Percentiles rank a stretch among this genome's conserved stretches.
Conservation (phyloP, 92 coral and sea anemone species). For the Pocillopora meandrina region DNA sequence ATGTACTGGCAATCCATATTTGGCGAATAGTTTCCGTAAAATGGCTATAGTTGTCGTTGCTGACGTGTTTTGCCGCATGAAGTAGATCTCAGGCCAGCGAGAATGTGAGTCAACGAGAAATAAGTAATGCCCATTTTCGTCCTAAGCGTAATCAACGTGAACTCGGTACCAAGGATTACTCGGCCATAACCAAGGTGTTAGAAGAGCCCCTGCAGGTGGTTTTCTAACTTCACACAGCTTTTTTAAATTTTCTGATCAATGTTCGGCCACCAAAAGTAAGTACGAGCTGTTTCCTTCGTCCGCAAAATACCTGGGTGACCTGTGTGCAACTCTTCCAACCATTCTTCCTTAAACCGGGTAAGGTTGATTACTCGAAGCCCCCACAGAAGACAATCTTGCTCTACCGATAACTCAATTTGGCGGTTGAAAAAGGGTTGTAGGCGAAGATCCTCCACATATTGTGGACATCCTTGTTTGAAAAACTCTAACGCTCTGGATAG, state of each 20-base stretch:
- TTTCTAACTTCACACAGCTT: constrained; percentile 16
- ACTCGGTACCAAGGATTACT: constrained; percentile 24
- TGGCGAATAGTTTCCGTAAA: constrained; percentile 16
- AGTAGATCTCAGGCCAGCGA: constrained; percentile 35
- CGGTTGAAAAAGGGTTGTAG: too few relatives aligned
- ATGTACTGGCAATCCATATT: constrained; percentile 23
- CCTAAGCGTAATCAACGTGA: constrained; percentile 32
- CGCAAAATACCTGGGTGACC: constrained; percentile 43
- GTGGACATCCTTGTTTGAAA: too few relatives aligned
- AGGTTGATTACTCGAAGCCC: constrained; percentile 26
- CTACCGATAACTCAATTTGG: too few relatives aligned
- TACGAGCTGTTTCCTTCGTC: constrained; percentile 43
- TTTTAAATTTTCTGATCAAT: constrained; percentile 17
- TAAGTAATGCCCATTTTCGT: constrained; percentile 10
- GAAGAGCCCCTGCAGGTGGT: constrained; percentile 35
- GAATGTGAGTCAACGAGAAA: constrained; percentile 40
- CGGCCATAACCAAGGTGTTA: constrained; percentile 49
- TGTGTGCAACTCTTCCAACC: constrained; percentile 47
- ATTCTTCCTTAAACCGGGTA: constrained; percentile 13
- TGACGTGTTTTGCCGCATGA: constrained; percentile 5
- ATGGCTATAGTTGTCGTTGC: constrained; percentile 3
- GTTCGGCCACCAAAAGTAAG: constrained; percentile 45
- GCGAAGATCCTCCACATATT: too few relatives aligned
- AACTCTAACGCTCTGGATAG: too few relatives aligned
- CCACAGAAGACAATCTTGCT: constrained; percentile 17